phyloP scores from a whole-genome alignment of 2,888 invertebrate genomes.

The Nudaria mundana region DNA sequence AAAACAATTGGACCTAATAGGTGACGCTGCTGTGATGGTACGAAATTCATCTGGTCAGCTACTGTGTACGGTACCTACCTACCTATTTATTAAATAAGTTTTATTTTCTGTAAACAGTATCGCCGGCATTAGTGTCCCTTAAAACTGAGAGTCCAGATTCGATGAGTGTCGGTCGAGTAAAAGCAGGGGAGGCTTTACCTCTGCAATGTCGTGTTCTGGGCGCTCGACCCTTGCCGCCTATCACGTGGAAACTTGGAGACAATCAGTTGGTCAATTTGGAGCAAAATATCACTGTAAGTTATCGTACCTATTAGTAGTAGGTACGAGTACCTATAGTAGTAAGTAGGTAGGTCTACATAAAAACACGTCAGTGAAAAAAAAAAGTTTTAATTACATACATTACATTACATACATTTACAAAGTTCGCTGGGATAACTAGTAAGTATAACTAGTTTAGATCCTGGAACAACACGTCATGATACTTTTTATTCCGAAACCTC shows the following conservation, averaged over 20 bases:
- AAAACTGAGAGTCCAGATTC: constrained; percentile 36
- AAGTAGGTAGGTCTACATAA: neutral
- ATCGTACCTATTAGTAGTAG: neutral
- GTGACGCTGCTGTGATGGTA: too few relatives aligned
- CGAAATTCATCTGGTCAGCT: too few relatives aligned
- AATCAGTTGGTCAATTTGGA: constrained; percentile 50
- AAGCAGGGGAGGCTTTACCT: constrained; percentile 45
- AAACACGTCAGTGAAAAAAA: too few relatives aligned
- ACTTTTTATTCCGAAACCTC: too few relatives aligned
- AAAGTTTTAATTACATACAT: neutral
- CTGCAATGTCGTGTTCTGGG: constrained; percentile 70
- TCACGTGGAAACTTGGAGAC: constrained; percentile 57
- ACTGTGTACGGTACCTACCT: too few relatives aligned
- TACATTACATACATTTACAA: too few relatives aligned
- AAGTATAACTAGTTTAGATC: too few relatives aligned
- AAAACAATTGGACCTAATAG: too few relatives aligned
- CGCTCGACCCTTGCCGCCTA: constrained; percentile 58
- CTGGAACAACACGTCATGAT: too few relatives aligned
- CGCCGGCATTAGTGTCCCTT: constrained; percentile 62
- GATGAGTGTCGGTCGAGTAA: constrained; percentile 42
- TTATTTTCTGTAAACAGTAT: constrained; percentile 43
- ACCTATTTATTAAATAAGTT: too few relatives aligned
- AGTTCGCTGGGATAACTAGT: too few relatives aligned
- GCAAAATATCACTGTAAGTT: constrained; percentile 58
- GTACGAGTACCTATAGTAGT: too few relatives aligned